Evolutionary conservation across 2,888 invertebrate species (phyloP).

Genomic region (Drosophila sordidapex): DNA sequence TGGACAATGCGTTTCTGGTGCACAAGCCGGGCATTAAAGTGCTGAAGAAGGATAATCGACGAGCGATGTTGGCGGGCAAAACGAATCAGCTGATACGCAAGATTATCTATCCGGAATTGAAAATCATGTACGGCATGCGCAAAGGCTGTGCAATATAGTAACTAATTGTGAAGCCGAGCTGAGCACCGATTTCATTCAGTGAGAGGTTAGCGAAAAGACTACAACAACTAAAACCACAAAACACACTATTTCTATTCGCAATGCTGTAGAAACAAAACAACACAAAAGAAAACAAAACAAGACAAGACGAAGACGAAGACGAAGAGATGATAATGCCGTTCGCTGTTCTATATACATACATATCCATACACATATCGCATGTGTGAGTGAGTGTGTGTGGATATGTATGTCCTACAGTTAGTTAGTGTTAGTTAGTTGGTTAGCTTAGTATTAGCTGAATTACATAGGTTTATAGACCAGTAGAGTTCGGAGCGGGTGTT

Average conservation of each 20-base stretch:
- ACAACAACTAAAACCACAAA: constrained; percentile 37
- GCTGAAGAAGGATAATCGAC: constrained; percentile 91
- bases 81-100: constrained; percentile 92
- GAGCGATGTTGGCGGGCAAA: constrained; percentile 90
- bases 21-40: constrained; percentile 97
- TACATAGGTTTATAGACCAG: constrained; percentile 46
- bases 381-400: constrained; percentile 39
- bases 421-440: constrained; percentile 56
- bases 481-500: constrained; percentile 41
- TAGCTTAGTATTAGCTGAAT: constrained; percentile 56
- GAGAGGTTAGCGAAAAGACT: constrained; percentile 60
- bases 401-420: constrained; percentile 41
- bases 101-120: constrained; percentile 93
- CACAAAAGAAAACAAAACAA: not conserved
- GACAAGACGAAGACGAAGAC: not conserved
- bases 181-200: constrained; percentile 62
- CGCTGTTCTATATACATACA: constrained; percentile 8
- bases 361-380: not conserved
- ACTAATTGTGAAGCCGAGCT: constrained; percentile 79
- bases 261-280: constrained; percentile 57
- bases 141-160: constrained; percentile 92
- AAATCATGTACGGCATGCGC: constrained; percentile 92
- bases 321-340: constrained; percentile 19
- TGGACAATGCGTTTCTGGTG: constrained; percentile 96
- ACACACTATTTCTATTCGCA: constrained; percentile 66